Conservation (phyloP, 2,113 vertebrate species). For the Gadus macrocephalus region DNA sequence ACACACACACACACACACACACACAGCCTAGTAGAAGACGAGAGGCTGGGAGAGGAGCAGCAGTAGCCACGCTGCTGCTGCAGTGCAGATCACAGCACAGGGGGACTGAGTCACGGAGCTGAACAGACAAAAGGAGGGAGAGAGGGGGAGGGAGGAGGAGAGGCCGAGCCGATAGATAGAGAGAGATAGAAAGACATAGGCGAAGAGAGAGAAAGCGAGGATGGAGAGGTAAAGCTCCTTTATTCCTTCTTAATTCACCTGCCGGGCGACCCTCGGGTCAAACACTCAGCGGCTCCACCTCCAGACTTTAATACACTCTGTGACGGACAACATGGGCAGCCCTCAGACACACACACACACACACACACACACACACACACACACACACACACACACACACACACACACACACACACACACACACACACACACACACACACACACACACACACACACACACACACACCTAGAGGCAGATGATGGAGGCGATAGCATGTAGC, state of each 20-base stretch:
- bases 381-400: not conserved
- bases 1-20: conserved; percentile 23
- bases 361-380: not conserved
- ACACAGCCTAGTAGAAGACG: conserved; percentile 12
- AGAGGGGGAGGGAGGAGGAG: not conserved
- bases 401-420: not conserved
- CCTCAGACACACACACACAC: not conserved
- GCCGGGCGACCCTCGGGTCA: conserved; percentile 48
- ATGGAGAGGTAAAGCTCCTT: conserved; percentile 20
- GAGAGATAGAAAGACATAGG: not conserved
- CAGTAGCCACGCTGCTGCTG: conserved; percentile 41
- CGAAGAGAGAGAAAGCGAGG: conserved; percentile 18
- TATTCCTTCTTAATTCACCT: conserved; percentile 50
- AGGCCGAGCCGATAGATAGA: not conserved
- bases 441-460: not conserved
- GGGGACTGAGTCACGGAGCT: conserved; percentile 51
- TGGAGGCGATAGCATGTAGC: too few species aligned
- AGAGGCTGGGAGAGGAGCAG: conserved; percentile 45
- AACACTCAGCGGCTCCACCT: conserved; percentile 2
- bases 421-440: not conserved
- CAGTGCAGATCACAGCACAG: conserved; percentile 61
- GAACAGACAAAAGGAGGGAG: conserved; percentile 50
- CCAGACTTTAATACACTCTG: not conserved
- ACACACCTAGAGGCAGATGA: not conserved
- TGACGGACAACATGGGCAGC: not conserved